Evolutionary conservation across 2,888 invertebrate species (phyloP).

Genomic region (Calliphora vomitoria): DNA sequence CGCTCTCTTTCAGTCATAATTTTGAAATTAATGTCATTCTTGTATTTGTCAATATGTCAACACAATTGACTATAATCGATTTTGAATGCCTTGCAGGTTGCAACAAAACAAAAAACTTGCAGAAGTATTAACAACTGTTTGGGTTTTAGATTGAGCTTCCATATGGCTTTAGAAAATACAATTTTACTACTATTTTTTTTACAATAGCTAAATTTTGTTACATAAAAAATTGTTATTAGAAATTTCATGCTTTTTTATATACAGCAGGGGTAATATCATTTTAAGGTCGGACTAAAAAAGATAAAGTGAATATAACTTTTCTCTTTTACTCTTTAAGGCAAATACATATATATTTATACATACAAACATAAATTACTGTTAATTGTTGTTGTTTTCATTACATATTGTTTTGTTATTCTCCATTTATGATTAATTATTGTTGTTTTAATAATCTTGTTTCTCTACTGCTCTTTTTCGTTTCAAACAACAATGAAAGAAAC

Average conservation of each 20-base stretch:
- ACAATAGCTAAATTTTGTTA: not conserved
- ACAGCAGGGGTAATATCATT: conserved; percentile 18
- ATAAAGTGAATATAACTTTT: not conserved
- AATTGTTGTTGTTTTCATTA: conserved; percentile 20
- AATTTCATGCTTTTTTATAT: conserved; percentile 39
- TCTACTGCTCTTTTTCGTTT: conserved; percentile 18
- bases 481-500: conserved; percentile 32
- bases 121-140: conserved; percentile 76
- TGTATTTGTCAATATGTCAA: conserved; percentile 49
- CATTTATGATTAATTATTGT: conserved; percentile 61
- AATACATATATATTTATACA: not conserved
- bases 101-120: conserved; percentile 36
- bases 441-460: conserved; percentile 27
- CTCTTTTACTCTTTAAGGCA: not conserved
- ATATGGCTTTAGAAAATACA: conserved; percentile 76
- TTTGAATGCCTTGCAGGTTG: conserved; percentile 82
- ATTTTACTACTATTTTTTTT: not conserved
- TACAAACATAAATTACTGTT: conserved; percentile 2
- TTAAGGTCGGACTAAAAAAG: not conserved
- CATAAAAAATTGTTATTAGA: conserved; percentile 11
- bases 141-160: conserved; percentile 81
- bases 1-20: conserved; percentile 8
- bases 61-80: conserved; percentile 79
- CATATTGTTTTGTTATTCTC: conserved; percentile 18
- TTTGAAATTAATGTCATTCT: conserved; percentile 20